A percentile compares a stretch with the other conserved stretches of the same genome.
Evolutionary conservation across 2,113 vertebrate genomes (phyloP).

Genomic region (Rattus rattus): DNA sequence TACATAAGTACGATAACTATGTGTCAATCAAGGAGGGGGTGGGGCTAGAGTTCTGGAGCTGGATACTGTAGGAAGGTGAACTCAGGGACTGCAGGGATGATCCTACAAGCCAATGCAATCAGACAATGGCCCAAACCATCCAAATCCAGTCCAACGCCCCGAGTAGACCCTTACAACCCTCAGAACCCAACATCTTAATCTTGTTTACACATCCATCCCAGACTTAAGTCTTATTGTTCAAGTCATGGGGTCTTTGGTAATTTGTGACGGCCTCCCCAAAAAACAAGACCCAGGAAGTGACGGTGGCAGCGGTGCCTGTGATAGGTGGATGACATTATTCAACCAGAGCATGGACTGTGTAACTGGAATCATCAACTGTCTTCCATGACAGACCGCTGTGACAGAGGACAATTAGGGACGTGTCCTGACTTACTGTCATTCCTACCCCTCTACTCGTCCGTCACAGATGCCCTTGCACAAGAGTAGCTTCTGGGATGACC

Average conservation of each 20-base stretch:
- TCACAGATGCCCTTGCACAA: not conserved
- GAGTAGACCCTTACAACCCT: not conserved
- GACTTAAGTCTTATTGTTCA: not conserved
- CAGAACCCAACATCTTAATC: not conserved
- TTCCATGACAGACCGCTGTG: not conserved
- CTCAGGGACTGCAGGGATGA: not conserved
- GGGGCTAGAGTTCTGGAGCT: not conserved
- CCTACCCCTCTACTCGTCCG: not conserved
- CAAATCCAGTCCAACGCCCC: not conserved
- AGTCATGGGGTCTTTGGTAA: not conserved
- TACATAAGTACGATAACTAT: no score
- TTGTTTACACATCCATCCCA: no score
- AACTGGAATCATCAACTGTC: not conserved
- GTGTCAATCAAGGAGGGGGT: not conserved
- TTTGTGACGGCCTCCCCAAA: not conserved
- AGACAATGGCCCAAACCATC: no score
- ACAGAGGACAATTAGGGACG: fast-evolving
- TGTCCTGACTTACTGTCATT: not conserved
- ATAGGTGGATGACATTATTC: not conserved
- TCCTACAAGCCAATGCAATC: not conserved
- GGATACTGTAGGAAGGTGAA: fast-evolving
- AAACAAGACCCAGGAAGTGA: not conserved
- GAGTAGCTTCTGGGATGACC: not conserved
- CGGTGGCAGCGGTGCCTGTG: not conserved
- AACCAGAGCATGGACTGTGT: not conserved